Evolutionary conservation across 2,888 invertebrate genomes (phyloP).

Genomic region (Drosophila subsilvestris): DNA sequence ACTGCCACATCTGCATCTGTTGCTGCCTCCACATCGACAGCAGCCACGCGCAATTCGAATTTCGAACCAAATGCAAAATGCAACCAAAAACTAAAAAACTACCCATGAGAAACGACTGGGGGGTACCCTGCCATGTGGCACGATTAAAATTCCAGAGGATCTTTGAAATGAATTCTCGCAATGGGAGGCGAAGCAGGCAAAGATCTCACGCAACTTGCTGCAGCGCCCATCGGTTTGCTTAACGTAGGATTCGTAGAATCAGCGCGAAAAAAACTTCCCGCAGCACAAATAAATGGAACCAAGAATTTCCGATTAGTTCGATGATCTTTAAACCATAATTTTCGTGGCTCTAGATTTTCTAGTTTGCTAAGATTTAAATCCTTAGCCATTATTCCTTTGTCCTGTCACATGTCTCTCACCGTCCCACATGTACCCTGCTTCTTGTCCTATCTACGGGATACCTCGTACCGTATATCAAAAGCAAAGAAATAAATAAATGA

Average conservation of each 20-base stretch:
- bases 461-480: background rate
- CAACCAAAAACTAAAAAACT: conserved; percentile 17
- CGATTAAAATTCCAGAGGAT: no score
- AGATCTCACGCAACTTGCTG: no score
- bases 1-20: conserved; percentile 15
- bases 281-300: no score
- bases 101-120: conserved; percentile 6
- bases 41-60: conserved; percentile 20
- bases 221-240: no score
- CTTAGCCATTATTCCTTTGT: background rate
- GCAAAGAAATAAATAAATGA: conserved; percentile 1
- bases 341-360: background rate
- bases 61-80: conserved; percentile 21
- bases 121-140: background rate
- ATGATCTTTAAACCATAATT: background rate
- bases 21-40: conserved; percentile 19
- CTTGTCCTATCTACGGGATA: background rate
- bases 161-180: background rate
- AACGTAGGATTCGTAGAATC: no score
- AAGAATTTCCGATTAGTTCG: no score
- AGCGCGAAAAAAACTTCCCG: no score
- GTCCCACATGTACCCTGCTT: background rate
- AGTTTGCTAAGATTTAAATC: background rate
- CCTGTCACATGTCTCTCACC: background rate
- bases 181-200: background rate